These are phyloP conservation scores for Periphyllus acericola DNA, from an alignment of 2,888 invertebrate species.

Conservation along the genomic window DNA sequence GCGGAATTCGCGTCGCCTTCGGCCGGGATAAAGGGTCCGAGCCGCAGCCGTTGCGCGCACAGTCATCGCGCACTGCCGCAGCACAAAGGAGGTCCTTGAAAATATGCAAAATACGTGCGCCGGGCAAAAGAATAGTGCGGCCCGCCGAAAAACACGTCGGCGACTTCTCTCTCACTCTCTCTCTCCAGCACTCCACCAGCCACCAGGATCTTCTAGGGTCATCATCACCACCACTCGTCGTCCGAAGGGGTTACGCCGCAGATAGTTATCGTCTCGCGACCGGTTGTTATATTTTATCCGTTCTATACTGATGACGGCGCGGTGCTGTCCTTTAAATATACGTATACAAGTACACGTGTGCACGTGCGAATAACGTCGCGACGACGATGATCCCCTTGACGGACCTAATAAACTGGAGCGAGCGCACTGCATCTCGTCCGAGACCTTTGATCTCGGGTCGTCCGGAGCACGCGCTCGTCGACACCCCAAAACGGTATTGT, in stretches of 20 bases:
- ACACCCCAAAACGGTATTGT: background rate
- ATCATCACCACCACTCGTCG: conserved; percentile 1
- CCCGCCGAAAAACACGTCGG: conserved; percentile 21
- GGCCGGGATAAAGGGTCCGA: conserved; percentile 34
- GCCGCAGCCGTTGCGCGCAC: background rate
- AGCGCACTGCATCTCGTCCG: conserved; percentile 6
- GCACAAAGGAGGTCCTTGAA: background rate
- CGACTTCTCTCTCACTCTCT: background rate
- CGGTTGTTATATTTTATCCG: background rate
- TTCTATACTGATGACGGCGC: background rate
- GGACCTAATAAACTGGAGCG: conserved; percentile 47
- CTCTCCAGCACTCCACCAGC: background rate
- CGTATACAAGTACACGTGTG: no score
- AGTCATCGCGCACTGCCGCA: background rate
- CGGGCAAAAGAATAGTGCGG: conserved; percentile 37
- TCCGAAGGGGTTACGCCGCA: background rate
- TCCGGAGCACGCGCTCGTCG: conserved; percentile 25
- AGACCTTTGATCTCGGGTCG: conserved; percentile 56
- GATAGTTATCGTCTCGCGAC: conserved; percentile 11
- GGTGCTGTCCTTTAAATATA: no score
- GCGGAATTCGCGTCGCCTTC: background rate
- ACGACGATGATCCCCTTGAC: background rate
- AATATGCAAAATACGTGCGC: conserved; percentile 14
- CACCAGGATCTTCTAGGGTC: conserved; percentile 17
- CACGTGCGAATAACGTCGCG: no score